Evolutionary conservation across 2,113 vertebrate species (phyloP).

Genomic region (Anoura caudifer): DNA sequence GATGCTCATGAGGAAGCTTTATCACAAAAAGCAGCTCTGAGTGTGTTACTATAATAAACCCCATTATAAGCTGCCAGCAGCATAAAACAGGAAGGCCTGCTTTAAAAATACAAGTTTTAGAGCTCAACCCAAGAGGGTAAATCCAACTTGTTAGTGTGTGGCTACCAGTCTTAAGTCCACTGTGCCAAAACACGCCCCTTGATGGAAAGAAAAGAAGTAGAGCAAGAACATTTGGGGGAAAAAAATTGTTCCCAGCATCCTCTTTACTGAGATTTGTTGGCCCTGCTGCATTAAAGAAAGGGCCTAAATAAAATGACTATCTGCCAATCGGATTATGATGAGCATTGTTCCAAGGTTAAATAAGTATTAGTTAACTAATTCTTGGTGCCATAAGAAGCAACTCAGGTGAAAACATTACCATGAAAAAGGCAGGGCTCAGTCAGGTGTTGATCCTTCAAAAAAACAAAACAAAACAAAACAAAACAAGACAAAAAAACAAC

Average conservation of each 20-base stretch:
- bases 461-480: background rate
- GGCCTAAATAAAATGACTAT: conserved; percentile 58
- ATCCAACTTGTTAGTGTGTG: background rate
- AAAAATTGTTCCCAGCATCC: background rate
- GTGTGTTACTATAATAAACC: background rate
- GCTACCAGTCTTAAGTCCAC: background rate
- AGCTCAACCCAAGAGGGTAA: background rate
- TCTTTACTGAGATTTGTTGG: conserved; percentile 40
- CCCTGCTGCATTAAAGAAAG: conserved; percentile 47
- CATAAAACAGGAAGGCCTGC: background rate
- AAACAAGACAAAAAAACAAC: background rate
- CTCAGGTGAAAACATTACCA: conserved; percentile 74
- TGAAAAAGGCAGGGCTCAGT: conserved; percentile 69
- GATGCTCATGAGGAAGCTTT: conserved; percentile 21
- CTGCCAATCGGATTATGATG: conserved; percentile 64
- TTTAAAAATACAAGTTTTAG: background rate
- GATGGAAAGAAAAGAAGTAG: background rate
- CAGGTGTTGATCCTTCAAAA: conserved; percentile 62
- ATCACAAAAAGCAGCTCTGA: background rate
- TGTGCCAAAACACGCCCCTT: background rate
- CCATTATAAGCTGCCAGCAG: background rate
- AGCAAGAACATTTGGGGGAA: background rate
- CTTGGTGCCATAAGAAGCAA: conserved; percentile 59
- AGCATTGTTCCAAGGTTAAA: conserved; percentile 71
- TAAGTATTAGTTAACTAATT: conserved; percentile 71